Conservation (phyloP, 2,113 vertebrate species). For the Phoenicopterus ruber region DNA sequence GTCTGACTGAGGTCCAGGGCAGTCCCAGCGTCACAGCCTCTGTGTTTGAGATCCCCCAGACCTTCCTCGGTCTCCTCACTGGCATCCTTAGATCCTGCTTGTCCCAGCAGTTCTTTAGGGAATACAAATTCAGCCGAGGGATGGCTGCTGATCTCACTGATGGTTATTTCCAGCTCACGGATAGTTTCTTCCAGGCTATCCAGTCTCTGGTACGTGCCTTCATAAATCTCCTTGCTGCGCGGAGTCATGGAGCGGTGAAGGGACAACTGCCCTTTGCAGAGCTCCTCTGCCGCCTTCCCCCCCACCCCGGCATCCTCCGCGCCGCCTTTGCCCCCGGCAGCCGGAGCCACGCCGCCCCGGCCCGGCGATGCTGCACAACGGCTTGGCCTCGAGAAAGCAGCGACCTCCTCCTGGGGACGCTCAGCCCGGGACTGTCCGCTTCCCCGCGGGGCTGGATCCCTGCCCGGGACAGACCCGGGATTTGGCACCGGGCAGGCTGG, state of each 20-base stretch:
- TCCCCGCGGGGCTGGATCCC: background rate
- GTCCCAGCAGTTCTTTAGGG: background rate
- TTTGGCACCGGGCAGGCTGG: background rate
- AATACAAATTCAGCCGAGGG: slow-evolving; percentile 19
- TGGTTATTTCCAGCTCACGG: slow-evolving; percentile 85
- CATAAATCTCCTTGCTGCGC: slow-evolving; percentile 33
- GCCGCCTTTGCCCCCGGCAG: background rate
- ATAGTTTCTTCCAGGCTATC: slow-evolving; percentile 93
- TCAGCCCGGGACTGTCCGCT: background rate
- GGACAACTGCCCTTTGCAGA: background rate
- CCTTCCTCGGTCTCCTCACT: background rate
- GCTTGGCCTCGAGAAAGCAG: slow-evolving; percentile 18
- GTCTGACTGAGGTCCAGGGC: slow-evolving; percentile 1
- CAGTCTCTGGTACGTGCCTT: slow-evolving; percentile 74
- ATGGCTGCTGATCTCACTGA: slow-evolving; percentile 81
- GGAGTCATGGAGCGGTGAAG: background rate
- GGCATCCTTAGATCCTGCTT: background rate
- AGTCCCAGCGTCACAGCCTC: background rate
- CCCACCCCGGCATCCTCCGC: fast-evolving
- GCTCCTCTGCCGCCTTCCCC: background rate
- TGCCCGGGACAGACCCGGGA: background rate
- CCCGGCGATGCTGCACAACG: background rate
- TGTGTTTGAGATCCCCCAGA: background rate
- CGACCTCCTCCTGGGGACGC: background rate
- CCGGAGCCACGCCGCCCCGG: background rate